These are phyloP conservation scores for Epinotia ramella DNA, from an alignment of 2,888 invertebrate genomes.

Conservation along the genomic window DNA sequence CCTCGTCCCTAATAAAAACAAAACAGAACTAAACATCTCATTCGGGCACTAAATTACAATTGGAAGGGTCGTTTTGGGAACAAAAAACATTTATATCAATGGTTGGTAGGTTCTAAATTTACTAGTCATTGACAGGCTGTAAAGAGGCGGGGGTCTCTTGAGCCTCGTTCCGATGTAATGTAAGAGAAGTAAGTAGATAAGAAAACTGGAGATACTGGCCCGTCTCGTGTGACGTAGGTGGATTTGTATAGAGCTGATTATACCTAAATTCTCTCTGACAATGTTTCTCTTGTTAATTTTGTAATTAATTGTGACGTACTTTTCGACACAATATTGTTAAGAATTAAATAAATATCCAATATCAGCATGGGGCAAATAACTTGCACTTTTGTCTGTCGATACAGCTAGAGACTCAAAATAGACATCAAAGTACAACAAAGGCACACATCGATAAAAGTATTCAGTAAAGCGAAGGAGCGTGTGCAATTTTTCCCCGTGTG, in stretches of 20 bases:
- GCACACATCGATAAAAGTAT: too few species aligned
- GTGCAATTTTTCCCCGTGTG: too few species aligned
- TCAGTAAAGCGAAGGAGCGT: too few species aligned
- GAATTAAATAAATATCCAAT: too few species aligned
- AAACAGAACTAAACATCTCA: constrained; percentile 63
- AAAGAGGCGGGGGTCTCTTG: constrained; percentile 76
- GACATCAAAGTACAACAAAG: too few species aligned
- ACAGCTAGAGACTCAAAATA: too few species aligned
- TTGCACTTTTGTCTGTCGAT: too few species aligned
- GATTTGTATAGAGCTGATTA: constrained; percentile 57
- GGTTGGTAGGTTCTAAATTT: constrained; percentile 82
- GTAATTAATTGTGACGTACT: too few species aligned
- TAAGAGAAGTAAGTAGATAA: constrained; percentile 77
- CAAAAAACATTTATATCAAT: constrained; percentile 86
- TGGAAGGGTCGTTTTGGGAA: constrained; percentile 82
- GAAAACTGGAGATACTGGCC: constrained; percentile 74
- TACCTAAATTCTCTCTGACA: background rate
- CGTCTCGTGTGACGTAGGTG: constrained; percentile 53
- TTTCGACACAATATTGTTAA: too few species aligned
- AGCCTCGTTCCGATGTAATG: constrained; percentile 73
- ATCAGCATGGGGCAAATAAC: too few species aligned
- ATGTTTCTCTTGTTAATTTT: too few species aligned
- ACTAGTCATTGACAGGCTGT: constrained; percentile 85
- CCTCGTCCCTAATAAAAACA: constrained; percentile 53
- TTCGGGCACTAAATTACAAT: constrained; percentile 81